Base-by-base conservation (phyloP, 2,113 vertebrate species). In the Thomomys bottae region DNA sequence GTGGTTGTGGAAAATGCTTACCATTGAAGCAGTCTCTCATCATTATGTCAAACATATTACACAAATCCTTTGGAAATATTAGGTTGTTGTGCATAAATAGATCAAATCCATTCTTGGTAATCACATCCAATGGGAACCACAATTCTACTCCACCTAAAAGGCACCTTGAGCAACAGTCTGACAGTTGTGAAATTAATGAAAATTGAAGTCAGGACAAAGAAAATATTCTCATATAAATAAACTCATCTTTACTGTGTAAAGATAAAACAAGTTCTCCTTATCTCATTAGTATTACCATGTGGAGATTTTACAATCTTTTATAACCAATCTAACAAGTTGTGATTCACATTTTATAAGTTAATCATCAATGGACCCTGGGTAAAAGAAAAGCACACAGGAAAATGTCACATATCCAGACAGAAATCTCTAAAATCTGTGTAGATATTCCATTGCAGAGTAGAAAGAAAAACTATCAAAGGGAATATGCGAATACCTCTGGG, bases 21-120 rank as follows among this genome's bases (percentile, higher is more conserved):
- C 12, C 49, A 54, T 54, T 18, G 17, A 54, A 89, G 54, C 12
- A 38, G 8, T 20, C 32, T 36, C 61, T 87, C 14, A 66, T 72
- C 87, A 67, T 38, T 42, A 20, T 64, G 72, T 80, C 54, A 66
- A 3, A 7, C n/a, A 8, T 61, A 23, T 88, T 84, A 66, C 20
- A 63, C 90, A 64, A 87, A 82, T 85, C 24, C 34, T 81, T 54
- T 91, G 45, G 89, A 73, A 85, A 90, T 42, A 88, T 68, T 32
- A 70, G 67, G n/a, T 59, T 49, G n/a, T 72, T 87, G 8, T 5
- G 64, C 12, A 68, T 4, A 18, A 64, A n/a, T 66, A 36, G 28
- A 54, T 20, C 24, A 45, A 80, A 49, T 24, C 8, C 2, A 73
- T 6, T 84, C 32, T n/a, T 24, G 59, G 3, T 40, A 64, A 72